Evolutionary conservation across 2,888 invertebrate species (phyloP), one percentile per base, ranked within the genome.

Genomic region (Platerodrilus igneus): DNA sequence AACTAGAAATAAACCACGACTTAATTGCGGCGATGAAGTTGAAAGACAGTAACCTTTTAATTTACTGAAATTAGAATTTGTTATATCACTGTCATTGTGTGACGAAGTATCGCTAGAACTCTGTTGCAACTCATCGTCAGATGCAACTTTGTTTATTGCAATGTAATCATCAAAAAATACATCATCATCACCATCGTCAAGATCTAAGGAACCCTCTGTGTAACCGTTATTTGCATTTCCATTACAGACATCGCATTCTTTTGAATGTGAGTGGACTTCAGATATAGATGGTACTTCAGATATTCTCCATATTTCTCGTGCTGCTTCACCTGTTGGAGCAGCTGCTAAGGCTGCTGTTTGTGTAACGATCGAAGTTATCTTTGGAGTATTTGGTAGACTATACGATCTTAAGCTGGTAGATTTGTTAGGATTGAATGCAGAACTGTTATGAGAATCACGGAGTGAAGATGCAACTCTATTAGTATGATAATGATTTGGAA

Each of bases 281-380:
- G 63, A 64, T 1, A 59, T 60, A 13, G 68, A 69, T 1, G 72
- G 69, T 0, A 67, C 67, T 61, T 75, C 74, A 14, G 70, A 59
- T 29, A 74, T 74, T 50, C 70, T 71, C 74, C 74, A 75, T 52
- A 75, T 73, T 27, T 70, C 66, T 3, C 64, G 61, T 9, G 52
- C 48, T 4, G 46, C 34, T 7, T 52, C 54, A 3, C 66, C 65
- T 8, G 68, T 66, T n/a, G 68, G 55, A 1, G 61, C 64, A 1
- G 67, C 62, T 1, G 69, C 69, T 5, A 70, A 63, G 2, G 67
- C 60, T 2, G 71, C 64, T 0, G 72, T 68, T 44, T 67, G 68
- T 15, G 55, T 53, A 8, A 62, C 57, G 25, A 59, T 56, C 2
- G 55, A 48, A 4, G 53, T 22, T 17, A 44, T 35, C 14, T 38